phyloP scores from a whole-genome alignment of 2,888 invertebrate genomes.

The Gari tellinella region DNA sequence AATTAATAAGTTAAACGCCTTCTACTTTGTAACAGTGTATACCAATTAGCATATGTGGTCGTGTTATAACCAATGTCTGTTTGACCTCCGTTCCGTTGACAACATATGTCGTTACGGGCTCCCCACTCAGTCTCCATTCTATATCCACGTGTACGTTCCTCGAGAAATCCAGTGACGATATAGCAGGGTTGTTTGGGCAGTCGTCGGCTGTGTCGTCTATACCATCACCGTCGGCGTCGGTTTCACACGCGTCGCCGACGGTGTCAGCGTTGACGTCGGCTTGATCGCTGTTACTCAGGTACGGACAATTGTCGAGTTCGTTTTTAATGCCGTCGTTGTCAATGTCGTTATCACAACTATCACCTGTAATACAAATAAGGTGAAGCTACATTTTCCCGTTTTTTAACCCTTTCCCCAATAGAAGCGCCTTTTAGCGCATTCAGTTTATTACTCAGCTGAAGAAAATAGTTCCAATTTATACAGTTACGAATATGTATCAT shows the following conservation, averaged over 20 bases:
- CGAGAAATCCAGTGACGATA: slow-evolving; percentile 44
- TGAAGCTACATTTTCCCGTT: too few relatives aligned
- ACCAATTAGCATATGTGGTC: slow-evolving; percentile 72
- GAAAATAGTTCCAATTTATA: too few relatives aligned
- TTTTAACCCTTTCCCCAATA: too few relatives aligned
- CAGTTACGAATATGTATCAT: too few relatives aligned
- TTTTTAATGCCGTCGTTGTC: slow-evolving; percentile 92
- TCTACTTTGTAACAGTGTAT: too few relatives aligned
- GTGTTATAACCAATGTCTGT: slow-evolving; percentile 60
- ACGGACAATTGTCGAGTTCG: slow-evolving; percentile 94
- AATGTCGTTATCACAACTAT: slow-evolving; percentile 85
- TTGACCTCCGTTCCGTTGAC: slow-evolving; percentile 58
- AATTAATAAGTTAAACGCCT: too few relatives aligned
- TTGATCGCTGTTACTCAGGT: slow-evolving; percentile 90
- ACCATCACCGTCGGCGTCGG: slow-evolving; percentile 77
- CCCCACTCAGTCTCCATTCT: too few relatives aligned
- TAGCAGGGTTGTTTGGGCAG: slow-evolving; percentile 86
- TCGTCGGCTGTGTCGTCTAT: slow-evolving; percentile 88
- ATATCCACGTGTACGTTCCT: slow-evolving; percentile 27
- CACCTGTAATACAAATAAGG: slow-evolving; percentile 77
- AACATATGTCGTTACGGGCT: too few relatives aligned
- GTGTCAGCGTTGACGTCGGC: slow-evolving; percentile 76
- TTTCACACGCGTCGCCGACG: slow-evolving; percentile 63
- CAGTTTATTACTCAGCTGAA: too few relatives aligned
- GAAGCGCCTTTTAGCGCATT: too few relatives aligned